Evolutionary conservation across 64 coral and sea anemone species (phyloP).

Genomic region (Acropora yongei): DNA sequence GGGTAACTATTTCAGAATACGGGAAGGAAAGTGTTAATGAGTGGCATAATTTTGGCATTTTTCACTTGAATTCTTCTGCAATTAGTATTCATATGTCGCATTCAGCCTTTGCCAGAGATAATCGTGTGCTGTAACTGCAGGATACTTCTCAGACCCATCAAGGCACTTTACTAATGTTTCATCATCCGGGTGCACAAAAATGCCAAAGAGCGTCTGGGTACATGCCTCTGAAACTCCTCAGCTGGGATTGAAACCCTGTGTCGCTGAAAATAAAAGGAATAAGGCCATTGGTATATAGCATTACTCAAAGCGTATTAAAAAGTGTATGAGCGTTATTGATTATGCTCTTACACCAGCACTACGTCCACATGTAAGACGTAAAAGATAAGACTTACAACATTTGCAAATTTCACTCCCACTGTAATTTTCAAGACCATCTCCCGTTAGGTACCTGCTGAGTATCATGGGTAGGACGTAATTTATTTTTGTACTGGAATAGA

Average conservation of each 20-base stretch:
- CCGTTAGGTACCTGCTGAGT: too few relatives aligned
- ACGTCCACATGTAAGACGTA: too few relatives aligned
- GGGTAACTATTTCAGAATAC: neutral
- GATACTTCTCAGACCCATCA: constrained; percentile 81
- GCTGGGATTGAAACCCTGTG: constrained; percentile 81
- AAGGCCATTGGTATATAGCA: neutral
- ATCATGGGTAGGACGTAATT: too few relatives aligned
- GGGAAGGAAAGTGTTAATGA: neutral
- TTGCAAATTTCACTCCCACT: too few relatives aligned
- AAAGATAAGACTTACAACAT: too few relatives aligned
- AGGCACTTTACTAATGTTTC: constrained; percentile 79
- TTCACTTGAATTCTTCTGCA: neutral
- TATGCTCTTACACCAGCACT: too few relatives aligned
- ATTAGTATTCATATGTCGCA: constrained; percentile 65
- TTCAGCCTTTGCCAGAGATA: constrained; percentile 72
- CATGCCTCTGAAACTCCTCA: constrained; percentile 67
- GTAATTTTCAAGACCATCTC: too few relatives aligned
- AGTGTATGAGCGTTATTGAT: too few relatives aligned
- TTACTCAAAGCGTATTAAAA: too few relatives aligned
- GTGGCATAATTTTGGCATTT: too few relatives aligned
- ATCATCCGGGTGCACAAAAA: constrained; percentile 89
- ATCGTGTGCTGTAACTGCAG: constrained; percentile 59
- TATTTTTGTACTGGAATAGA: too few relatives aligned
- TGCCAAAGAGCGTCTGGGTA: constrained; percentile 59
- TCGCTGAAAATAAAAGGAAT: constrained; percentile 45